A percentile compares a stretch with the other conserved stretches of the same genome.
phyloP scores from a whole-genome alignment of 2,113 vertebrate genomes.

The Carassius auratus region DNA sequence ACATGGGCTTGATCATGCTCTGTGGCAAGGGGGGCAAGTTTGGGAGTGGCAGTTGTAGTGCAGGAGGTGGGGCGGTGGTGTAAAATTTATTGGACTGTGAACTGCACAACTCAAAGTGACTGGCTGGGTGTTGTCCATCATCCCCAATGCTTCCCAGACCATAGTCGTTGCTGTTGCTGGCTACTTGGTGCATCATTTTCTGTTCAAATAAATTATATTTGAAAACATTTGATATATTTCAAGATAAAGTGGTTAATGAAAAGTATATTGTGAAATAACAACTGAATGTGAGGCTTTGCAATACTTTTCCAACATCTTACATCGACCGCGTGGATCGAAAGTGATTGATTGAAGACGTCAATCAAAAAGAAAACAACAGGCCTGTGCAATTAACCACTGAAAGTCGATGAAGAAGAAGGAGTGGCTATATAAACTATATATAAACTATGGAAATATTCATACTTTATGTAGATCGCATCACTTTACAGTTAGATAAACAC shows the following conservation, averaged over 20 bases:
- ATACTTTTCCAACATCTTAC: background rate
- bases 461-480: background rate
- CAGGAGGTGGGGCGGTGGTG: conserved; percentile 81
- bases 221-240: background rate
- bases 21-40: conserved; percentile 76
- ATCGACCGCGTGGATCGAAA: background rate
- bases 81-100: conserved; percentile 89
- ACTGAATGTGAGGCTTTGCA: no score
- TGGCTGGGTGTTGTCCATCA: conserved; percentile 85
- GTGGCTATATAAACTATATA: background rate
- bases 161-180: conserved; percentile 86
- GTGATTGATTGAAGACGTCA: conserved; percentile 16
- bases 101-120: conserved; percentile 91
- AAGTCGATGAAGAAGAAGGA: conserved; percentile 19
- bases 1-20: conserved; percentile 87
- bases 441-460: background rate
- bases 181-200: conserved; percentile 99
- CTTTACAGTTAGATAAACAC: background rate
- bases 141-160: conserved; percentile 88
- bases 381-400: conserved; percentile 11
- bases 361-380: conserved; percentile 34
- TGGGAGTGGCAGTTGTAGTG: conserved; percentile 74
- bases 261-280: background rate
- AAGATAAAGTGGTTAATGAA: background rate
- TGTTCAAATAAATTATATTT: conserved; percentile 67